Evolutionary conservation across 2,797 vertebrate species (phyloP).

Genomic region (Liasis olivaceus): DNA sequence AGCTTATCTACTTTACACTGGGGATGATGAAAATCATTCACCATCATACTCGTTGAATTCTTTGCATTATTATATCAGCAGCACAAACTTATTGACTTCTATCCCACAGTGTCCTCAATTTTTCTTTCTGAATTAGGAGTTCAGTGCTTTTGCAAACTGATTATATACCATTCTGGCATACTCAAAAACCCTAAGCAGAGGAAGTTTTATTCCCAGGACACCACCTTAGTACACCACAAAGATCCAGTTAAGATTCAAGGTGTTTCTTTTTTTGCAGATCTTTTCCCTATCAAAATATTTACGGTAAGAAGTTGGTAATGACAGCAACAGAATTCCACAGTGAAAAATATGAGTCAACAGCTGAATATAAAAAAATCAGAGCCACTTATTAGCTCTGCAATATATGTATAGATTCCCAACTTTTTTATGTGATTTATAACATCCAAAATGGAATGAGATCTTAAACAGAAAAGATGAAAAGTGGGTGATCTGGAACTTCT

Average conservation of each 20-base stretch:
- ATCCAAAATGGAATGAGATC: background rate
- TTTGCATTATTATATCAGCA: constrained; percentile 7
- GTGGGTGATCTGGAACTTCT: background rate
- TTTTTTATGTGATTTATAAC: background rate
- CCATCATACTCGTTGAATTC: background rate
- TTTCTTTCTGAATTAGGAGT: constrained; percentile 1
- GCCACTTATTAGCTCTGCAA: background rate
- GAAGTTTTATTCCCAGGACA: background rate
- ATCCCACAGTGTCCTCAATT: constrained; percentile 5
- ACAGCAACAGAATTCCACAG: background rate
- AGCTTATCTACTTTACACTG: background rate
- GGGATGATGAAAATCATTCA: background rate
- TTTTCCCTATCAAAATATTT: background rate
- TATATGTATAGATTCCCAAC: background rate
- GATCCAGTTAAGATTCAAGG: background rate
- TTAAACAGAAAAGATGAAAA: background rate
- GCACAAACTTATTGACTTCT: background rate
- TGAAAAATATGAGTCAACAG: background rate
- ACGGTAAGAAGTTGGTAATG: background rate
- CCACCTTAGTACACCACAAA: background rate
- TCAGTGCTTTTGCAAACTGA: background rate
- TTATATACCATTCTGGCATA: background rate
- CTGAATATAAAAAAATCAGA: background rate
- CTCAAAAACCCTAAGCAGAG: constrained; percentile 15
- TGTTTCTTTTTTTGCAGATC: background rate